Conservation (phyloP, 2,888 invertebrate genomes). For the Eilema griseolum region DNA sequence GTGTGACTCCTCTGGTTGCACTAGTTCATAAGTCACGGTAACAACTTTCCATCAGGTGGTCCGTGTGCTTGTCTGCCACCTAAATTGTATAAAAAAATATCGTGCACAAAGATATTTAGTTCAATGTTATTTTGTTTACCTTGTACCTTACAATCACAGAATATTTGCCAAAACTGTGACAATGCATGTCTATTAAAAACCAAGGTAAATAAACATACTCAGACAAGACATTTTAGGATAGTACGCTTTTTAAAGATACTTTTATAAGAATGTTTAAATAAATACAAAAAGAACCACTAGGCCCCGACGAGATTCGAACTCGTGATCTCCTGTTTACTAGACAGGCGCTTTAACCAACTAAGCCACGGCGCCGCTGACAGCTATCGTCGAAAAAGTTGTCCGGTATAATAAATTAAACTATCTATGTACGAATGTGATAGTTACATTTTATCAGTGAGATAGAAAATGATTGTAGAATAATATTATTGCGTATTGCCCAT, state of each 20-base stretch:
- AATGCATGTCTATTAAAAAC: constrained; percentile 18
- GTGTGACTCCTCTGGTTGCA: too few relatives aligned
- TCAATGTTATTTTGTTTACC: constrained; percentile 11
- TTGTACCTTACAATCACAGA: constrained; percentile 6
- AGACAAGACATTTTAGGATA: not conserved
- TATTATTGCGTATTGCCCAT: not conserved
- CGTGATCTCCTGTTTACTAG: constrained; percentile 85
- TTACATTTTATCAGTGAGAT: not conserved
- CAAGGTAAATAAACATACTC: not conserved
- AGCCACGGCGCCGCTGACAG: constrained; percentile 76
- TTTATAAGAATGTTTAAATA: not conserved
- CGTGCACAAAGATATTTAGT: constrained; percentile 5
- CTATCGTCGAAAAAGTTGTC: not conserved
- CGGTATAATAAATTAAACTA: not conserved
- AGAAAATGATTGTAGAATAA: not conserved
- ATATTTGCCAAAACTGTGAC: constrained; percentile 22
- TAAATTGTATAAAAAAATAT: too few relatives aligned
- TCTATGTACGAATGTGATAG: not conserved
- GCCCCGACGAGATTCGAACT: constrained; percentile 85
- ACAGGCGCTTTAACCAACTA: constrained; percentile 85
- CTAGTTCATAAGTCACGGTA: too few relatives aligned
- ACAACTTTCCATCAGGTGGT: too few relatives aligned
- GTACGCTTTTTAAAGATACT: not conserved
- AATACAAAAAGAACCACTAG: constrained; percentile 50
- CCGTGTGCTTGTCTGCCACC: too few relatives aligned